Evolutionary conservation across 1,140 invertebrate species (phyloP).

Genomic region (Colletes gigas): DNA sequence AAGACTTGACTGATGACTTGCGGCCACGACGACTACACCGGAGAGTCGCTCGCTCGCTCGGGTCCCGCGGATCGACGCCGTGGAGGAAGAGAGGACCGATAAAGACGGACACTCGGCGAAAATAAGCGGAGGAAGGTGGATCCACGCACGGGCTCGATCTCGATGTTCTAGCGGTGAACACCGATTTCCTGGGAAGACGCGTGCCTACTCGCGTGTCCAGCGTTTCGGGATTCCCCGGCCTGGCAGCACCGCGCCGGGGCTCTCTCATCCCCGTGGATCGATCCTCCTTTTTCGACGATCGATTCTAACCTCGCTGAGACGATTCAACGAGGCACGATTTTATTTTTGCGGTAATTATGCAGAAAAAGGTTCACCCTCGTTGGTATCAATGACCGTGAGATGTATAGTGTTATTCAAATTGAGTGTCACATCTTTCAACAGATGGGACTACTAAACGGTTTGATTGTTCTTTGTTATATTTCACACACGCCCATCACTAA

Average conservation of each 20-base stretch:
- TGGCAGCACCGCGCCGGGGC: conserved; percentile 29
- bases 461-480: too few relatives aligned
- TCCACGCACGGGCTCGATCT: conserved; percentile 27
- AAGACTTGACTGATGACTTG: conserved; percentile 78
- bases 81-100: background rate
- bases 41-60: background rate
- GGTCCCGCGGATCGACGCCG: conserved; percentile 20
- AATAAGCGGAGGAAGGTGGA: conserved; percentile 28
- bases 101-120: conserved; percentile 1
- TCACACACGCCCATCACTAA: too few relatives aligned
- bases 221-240: conserved; percentile 45
- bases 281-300: background rate
- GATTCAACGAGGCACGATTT: too few relatives aligned
- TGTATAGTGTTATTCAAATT: too few relatives aligned
- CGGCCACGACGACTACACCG: conserved; percentile 56
- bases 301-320: background rate
- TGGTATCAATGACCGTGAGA: too few relatives aligned
- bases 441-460: too few relatives aligned
- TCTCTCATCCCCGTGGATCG: background rate
- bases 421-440: too few relatives aligned
- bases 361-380: too few relatives aligned
- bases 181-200: conserved; percentile 70
- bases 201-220: conserved; percentile 74
- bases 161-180: conserved; percentile 49
- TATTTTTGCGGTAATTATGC: too few relatives aligned